Evolutionary conservation across 1,140 invertebrate species (phyloP).

Genomic region (Diachasmimorpha longicaudata): DNA sequence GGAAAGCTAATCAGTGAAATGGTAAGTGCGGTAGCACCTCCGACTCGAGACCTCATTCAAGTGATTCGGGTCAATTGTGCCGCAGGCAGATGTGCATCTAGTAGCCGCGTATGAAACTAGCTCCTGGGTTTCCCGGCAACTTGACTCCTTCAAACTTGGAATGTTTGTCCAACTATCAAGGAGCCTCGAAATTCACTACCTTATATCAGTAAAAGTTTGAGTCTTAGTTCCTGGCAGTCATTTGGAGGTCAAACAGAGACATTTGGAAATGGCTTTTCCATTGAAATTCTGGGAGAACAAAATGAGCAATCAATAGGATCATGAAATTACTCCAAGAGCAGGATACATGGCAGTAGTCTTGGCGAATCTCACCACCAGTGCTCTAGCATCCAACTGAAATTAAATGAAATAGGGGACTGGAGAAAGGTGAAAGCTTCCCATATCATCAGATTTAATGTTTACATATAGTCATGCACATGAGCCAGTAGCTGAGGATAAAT

Average conservation of each 20-base stretch:
- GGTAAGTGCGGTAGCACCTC: background rate
- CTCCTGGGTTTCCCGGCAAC: background rate
- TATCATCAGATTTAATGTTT: background rate
- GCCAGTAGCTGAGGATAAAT: background rate
- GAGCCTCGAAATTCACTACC: background rate
- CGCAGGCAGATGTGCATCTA: conserved; percentile 13
- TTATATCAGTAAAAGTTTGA: background rate
- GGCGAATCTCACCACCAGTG: too few species aligned
- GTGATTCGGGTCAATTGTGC: conserved; percentile 7
- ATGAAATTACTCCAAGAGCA: background rate
- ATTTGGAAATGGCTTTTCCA: background rate
- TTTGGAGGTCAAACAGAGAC: background rate
- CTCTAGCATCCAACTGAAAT: too few species aligned
- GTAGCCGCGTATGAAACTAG: background rate
- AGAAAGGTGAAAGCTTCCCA: background rate
- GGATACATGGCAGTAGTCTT: too few species aligned
- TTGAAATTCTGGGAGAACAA: too few species aligned
- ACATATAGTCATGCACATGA: background rate
- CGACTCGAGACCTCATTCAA: background rate
- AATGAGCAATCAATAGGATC: background rate
- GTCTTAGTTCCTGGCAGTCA: background rate
- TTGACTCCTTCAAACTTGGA: conserved; percentile 14
- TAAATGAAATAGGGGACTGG: too few species aligned
- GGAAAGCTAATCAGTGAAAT: conserved; percentile 6
- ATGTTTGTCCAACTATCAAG: conserved; percentile 2